phyloP scores from a whole-genome alignment of 2,113 vertebrate species.

The Capreolus pygargus region DNA sequence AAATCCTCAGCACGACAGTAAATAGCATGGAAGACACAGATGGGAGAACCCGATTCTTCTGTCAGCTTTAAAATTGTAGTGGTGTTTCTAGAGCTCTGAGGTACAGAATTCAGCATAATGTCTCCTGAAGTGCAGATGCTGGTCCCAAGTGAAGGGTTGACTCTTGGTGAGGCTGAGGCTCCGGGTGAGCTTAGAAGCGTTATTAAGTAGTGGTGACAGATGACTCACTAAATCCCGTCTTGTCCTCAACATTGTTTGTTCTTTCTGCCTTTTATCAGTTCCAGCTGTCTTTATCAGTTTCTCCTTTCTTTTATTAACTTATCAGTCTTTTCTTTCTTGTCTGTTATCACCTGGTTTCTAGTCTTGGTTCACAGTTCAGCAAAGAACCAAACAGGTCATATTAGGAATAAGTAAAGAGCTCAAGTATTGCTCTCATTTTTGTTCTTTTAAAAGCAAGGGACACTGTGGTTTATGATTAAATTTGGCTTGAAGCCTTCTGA shows the following conservation, averaged over 20 bases:
- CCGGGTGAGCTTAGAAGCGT: neutral
- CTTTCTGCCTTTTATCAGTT: neutral
- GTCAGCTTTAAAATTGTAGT: neutral
- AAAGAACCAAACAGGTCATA: neutral
- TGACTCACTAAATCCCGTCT: neutral
- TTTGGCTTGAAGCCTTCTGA: neutral
- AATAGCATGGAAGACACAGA: neutral
- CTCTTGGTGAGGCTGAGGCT: neutral
- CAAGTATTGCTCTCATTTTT: neutral
- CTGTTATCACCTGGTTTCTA: neutral
- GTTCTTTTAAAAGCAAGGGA: neutral
- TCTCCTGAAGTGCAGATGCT: neutral
- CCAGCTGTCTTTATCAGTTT: neutral
- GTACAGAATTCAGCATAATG: neutral
- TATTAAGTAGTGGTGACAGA: neutral
- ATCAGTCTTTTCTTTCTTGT: neutral
- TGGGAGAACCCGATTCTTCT: neutral
- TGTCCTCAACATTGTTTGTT: neutral
- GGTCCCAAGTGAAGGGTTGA: neutral
- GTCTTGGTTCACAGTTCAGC: neutral
- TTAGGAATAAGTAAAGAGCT: neutral
- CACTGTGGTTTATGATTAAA: neutral
- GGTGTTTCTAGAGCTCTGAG: neutral
- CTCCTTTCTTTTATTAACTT: neutral
- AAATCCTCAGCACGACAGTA: neutral